Evolutionary conservation across 2,888 invertebrate species (phyloP).

Genomic region (Meghimatium bilineatum): DNA sequence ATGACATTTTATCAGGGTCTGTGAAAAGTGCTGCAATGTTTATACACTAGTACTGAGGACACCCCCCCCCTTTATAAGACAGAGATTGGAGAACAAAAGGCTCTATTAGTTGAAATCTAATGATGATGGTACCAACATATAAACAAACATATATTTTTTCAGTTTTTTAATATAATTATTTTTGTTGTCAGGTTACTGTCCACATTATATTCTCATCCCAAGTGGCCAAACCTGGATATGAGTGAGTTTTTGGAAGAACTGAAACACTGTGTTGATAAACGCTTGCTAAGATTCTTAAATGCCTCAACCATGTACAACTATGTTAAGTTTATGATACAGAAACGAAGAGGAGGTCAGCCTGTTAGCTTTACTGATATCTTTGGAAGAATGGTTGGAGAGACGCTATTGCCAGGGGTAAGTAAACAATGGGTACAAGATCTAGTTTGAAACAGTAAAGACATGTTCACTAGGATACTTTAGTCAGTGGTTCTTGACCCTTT

Average conservation of each 20-base stretch:
- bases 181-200: conserved; percentile 76
- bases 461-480: no score
- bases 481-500: no score
- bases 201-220: conserved; percentile 78
- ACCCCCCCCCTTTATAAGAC: no score
- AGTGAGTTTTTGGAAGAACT: conserved; percentile 70
- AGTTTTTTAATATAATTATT: no score
- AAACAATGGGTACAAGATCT: not conserved
- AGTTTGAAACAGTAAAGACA: no score
- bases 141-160: no score
- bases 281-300: conserved; percentile 73
- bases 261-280: conserved; percentile 73
- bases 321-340: conserved; percentile 72
- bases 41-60: no score
- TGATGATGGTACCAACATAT: no score
- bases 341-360: conserved; percentile 77
- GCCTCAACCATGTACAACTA: conserved; percentile 73
- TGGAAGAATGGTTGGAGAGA: conserved; percentile 78
- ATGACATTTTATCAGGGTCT: no score
- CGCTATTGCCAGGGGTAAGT: conserved; percentile 76
- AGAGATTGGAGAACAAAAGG: no score
- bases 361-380: conserved; percentile 79
- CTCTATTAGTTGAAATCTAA: no score
- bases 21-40: no score
- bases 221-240: conserved; percentile 76